Evolutionary conservation across 2,888 invertebrate species (phyloP).

Genomic region (Seira ritae): DNA sequence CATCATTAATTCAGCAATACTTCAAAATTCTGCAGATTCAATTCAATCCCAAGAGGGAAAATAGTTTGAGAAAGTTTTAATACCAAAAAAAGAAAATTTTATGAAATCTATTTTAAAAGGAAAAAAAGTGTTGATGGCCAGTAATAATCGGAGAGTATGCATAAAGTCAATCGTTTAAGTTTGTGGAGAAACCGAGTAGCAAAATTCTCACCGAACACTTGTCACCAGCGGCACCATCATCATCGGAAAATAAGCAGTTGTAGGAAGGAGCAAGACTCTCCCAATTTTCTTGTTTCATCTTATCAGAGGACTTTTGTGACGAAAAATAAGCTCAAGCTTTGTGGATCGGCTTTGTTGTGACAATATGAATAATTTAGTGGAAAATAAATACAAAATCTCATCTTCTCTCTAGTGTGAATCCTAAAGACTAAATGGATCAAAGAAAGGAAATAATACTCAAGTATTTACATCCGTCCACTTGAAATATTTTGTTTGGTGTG

Average conservation of each 20-base stretch:
- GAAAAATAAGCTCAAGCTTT: background rate
- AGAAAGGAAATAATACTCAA: background rate
- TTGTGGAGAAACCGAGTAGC: conserved; percentile 36
- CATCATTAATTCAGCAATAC: no score
- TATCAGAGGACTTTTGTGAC: conserved; percentile 34
- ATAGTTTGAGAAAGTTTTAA: conserved; percentile 7
- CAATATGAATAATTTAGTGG: background rate
- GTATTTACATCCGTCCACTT: background rate
- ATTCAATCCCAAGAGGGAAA: background rate
- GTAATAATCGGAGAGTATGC: conserved; percentile 42
- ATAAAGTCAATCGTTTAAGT: conserved; percentile 44
- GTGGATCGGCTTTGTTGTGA: background rate
- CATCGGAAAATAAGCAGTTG: conserved; percentile 53
- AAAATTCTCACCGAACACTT: conserved; percentile 7
- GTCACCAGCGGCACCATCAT: conserved; percentile 25
- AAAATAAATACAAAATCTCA: background rate
- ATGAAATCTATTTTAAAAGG: background rate
- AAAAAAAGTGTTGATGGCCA: conserved; percentile 56
- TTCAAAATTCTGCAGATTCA: no score
- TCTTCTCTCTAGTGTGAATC: no score
- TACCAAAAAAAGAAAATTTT: background rate
- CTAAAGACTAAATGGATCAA: no score
- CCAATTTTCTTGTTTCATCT: conserved; percentile 32
- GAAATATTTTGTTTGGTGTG: no score
- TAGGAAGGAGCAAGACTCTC: conserved; percentile 54